Base-by-base conservation (phyloP, 1,140 invertebrate genomes). In the Heliconius melpomene region DNA sequence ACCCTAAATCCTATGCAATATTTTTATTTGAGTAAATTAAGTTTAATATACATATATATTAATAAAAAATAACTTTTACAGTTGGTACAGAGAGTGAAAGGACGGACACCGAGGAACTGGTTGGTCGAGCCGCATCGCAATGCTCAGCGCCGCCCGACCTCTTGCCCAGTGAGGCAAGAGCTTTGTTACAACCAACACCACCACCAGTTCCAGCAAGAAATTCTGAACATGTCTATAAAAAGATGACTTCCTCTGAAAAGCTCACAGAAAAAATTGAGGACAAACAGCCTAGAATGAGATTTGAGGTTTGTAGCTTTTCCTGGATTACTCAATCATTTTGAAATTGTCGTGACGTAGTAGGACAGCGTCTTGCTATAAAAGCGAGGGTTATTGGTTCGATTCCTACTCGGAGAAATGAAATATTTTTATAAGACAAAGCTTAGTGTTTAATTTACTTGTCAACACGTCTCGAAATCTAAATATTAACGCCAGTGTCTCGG, bases 31-130 rank as follows among this genome's bases (percentile, higher is more conserved):
- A 52, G 50, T 52, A 52, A 46, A 46, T 46, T 5, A 46, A 52
- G 18, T 52, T 57, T 23, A 23, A 57, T 57, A 57, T 8, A 23
- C 23, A 0, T 18, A n/a, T 66, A 26, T 66, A 66, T 26, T 29
- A 66, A 60, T 60, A 11, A 2, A 29, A 29, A 66, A 29, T 26
- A 11, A 66, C 23, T 84, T 84, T 94, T 94, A 7, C 90, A 95
- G 95, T 95, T 79, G 93, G 94, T 29, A 94, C 94, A 20, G 95
- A 95, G 79, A 93, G 95, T 74, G 94, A 95, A 84, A 90, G 95
- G 26, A 95, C 95, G 23, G 95, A 96, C 82, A 96, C 95, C 1
- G 95, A 96, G 79, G 95, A 96, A 86, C 87, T 96, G 84, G 90
- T 95, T 66, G 94, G 95, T 20, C 89, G 94, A 23, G 92, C 94